Evolutionary conservation across 2,888 invertebrate genomes (phyloP), one percentile per base, ranked within the genome.

Genomic region (Amphipoea oculea): DNA sequence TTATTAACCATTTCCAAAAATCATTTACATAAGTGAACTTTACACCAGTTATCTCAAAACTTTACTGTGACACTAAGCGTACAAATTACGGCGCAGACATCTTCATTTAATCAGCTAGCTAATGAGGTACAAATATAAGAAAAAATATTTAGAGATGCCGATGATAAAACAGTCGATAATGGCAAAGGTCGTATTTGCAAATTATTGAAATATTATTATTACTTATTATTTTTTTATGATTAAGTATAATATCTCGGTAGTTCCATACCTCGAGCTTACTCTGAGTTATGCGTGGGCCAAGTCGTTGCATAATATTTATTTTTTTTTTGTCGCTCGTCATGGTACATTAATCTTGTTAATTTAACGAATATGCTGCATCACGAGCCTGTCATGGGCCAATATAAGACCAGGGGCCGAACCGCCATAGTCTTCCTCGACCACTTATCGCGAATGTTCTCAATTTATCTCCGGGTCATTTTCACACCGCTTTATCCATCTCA

Each of bases 321-420:
- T 29, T 63, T 70, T 70, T 85, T 45, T n/a, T n/a, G n/a, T n/a
- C 23, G 83, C 78, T 66, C 14, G 65, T 84, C 83, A 78, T 68
- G 36, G 36, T 12, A 70, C 77, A 84, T 88, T 88, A 88, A 86
- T 87, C 79, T 87, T 78, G 71, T 81, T 82, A 85, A 85, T 89
- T 87, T 79, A 76, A 20, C 12, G 40, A 83, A 81, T 71, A 54
- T 83, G 85, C 89, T 66, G 65, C 76, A 73, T 87, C 89, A 89
- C 66, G 71, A 36, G 65, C 71, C 87, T 87, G 87, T 79, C 89
- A 85, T 73, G 78, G 76, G 54, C 86, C 88, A 66, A 73, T 76
- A 83, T 78, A 77, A 77, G 81, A 71, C 67, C 70, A n/a, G 40
- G 65, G 75, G 42, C 68, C 66, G 51, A 70, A 23, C 63, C 60